A percentile compares a stretch with the other conserved stretches of the same genome.
These are phyloP conservation scores for Ariolimax columbianus DNA, from an alignment of 2,888 invertebrate species.

Conservation along the genomic window DNA sequence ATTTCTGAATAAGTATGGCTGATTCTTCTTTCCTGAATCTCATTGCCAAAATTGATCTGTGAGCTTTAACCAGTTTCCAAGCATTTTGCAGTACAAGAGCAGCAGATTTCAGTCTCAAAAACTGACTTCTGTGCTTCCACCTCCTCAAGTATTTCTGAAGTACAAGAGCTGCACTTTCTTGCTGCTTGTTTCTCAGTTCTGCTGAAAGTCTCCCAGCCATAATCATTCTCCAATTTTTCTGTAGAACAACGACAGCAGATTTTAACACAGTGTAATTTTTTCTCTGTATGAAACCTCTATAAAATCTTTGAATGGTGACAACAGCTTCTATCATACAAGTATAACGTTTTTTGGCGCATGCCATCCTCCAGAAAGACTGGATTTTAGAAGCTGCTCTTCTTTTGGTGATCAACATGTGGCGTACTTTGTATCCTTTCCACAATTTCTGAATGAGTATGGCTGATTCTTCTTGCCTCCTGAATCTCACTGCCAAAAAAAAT, in stretches of 20 bases:
- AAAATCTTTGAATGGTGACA: constrained; percentile 50
- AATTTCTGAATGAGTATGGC: constrained; percentile 43
- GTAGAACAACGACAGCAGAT: constrained; percentile 61
- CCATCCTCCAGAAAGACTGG: constrained; percentile 54
- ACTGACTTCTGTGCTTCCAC: constrained; percentile 46
- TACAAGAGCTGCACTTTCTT: constrained; percentile 49
- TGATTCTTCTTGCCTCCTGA: constrained; percentile 1
- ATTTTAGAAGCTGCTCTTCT: constrained; percentile 45
- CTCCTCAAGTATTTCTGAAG: constrained; percentile 51
- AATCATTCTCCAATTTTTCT: constrained; percentile 55
- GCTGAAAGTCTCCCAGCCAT: background rate
- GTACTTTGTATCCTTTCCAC: constrained; percentile 44
- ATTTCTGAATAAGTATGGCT: constrained; percentile 42
- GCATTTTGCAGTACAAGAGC: constrained; percentile 54
- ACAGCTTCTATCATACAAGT: constrained; percentile 49
- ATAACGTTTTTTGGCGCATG: constrained; percentile 1
- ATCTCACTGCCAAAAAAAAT: background rate
- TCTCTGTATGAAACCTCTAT: constrained; percentile 44
- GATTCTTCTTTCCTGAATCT: constrained; percentile 7
- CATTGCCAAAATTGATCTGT: background rate
- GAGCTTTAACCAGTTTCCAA: constrained; percentile 53
- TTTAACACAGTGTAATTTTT: constrained; percentile 16
- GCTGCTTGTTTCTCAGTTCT: background rate
- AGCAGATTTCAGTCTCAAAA: constrained; percentile 53
- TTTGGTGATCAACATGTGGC: constrained; percentile 14